Conservation (phyloP, 2,113 vertebrate species). For the Serinus canaria region DNA sequence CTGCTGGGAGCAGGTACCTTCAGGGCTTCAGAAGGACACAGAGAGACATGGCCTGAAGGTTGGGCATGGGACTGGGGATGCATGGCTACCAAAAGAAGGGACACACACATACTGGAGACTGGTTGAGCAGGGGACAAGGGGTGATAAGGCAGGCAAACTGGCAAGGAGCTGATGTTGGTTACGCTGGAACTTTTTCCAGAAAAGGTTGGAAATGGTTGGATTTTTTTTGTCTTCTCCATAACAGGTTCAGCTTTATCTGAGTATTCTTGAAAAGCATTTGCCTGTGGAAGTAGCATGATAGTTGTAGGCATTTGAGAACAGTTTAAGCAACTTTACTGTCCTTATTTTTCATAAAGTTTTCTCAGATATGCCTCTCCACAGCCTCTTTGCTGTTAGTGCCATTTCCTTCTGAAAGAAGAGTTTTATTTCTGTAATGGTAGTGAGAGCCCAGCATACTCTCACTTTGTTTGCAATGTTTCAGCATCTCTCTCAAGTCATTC, state of each 20-base stretch:
- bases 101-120: not conserved
- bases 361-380: not conserved
- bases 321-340: not conserved
- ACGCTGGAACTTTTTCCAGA: not conserved
- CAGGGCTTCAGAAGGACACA: not conserved
- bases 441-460: not conserved
- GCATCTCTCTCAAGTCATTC: not conserved
- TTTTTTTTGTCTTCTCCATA: not conserved
- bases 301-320: not conserved
- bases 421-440: not conserved
- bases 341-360: not conserved
- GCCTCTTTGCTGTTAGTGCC: not conserved
- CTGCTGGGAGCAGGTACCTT: not conserved
- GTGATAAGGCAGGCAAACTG: not conserved
- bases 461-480: not conserved
- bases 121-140: not conserved
- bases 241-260: not conserved
- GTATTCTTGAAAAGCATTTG: not conserved
- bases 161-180: not conserved
- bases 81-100: not conserved
- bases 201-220: accelerated
- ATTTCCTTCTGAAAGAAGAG: not conserved
- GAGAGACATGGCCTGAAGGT: not conserved
- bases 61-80: not conserved
- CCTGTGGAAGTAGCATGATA: not conserved